phyloP scores from a whole-genome alignment of 2,888 invertebrate genomes.

The Microctonus hyperodae region DNA sequence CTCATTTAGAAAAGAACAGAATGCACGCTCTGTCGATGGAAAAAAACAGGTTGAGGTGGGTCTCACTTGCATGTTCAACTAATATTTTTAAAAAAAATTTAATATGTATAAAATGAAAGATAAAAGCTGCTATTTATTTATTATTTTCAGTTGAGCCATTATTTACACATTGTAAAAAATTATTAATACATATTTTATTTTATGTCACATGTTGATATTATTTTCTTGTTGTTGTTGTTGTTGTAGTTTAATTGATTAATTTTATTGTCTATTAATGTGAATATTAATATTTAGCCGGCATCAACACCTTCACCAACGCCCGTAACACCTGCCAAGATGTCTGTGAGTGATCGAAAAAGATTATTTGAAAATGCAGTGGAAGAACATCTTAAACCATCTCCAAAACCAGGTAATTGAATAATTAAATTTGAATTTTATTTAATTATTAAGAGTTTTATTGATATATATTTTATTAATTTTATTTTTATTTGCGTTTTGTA shows the following conservation, averaged over 20 bases:
- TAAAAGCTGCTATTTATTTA: neutral
- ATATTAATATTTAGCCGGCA: conserved; percentile 46
- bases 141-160: neutral
- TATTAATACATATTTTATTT: neutral
- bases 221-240: neutral
- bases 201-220: neutral
- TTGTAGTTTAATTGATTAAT: too few species aligned
- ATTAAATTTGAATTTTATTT: conserved; percentile 40
- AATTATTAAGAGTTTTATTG: conserved; percentile 29
- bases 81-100: conserved; percentile 26
- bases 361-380: conserved; percentile 97
- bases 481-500: conserved; percentile 61
- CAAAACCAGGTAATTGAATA: conserved; percentile 79
- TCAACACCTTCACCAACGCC: conserved; percentile 75
- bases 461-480: conserved; percentile 28
- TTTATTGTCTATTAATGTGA: neutral
- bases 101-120: neutral
- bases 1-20: conserved; percentile 58
- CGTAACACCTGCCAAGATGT: conserved; percentile 79
- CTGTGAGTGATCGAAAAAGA: conserved; percentile 91
- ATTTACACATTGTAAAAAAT: neutral
- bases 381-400: conserved; percentile 85
- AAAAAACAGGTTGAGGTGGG: conserved; percentile 60
- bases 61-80: conserved; percentile 50
- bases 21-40: conserved; percentile 61